Evolutionary conservation across 2,113 vertebrate species (phyloP), one percentile per base, ranked within the genome.

Genomic region (Psittacus erithacus): DNA sequence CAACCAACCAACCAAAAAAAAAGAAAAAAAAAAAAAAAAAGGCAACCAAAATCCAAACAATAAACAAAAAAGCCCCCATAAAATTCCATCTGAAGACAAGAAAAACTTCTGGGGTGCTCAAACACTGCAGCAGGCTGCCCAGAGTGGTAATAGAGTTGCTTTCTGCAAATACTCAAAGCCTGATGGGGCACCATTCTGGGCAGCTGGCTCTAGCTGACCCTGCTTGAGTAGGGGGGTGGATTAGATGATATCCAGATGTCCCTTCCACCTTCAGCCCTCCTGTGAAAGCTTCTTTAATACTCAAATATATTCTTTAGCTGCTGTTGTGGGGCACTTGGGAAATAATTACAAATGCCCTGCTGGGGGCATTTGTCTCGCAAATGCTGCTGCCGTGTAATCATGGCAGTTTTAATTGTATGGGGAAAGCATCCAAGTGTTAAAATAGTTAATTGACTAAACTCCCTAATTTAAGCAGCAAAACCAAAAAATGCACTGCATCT

Each of bases 371-470:
- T 82, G 67, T 90, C 71, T 82, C 44, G 28, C 27, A 68, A 93
- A 85, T 64, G 76, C 74, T 1, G 16, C 85, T 94, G 88, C 81
- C 74, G 79, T 77, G 76, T 88, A 95, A 90, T 96, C 88, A 53
- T 0, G 5, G 85, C 44, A n/a, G 63, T 74, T 92, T 86, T 94
- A 94, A 93, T 95, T 90, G 88, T 82, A 46, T 73, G 23, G 71
- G 79, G 86, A 90, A 81, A 33, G 53, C n/a, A 47, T 90, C 76
- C 86, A 92, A 96, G 82, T 93, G 88, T 83, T 95, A 86, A 85
- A 95, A 74, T 70, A 88, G 92, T 86, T 94, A 96, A 83, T 96
- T 94, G 88, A 86, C 82, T 94, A 41, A 88, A 90, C 49, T 90
- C 49, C 63, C 41, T 14, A 15, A 17, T 82, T 88, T 76, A 80